Conservation (phyloP, 1,140 invertebrate genomes). For the Bombus breviceps region DNA sequence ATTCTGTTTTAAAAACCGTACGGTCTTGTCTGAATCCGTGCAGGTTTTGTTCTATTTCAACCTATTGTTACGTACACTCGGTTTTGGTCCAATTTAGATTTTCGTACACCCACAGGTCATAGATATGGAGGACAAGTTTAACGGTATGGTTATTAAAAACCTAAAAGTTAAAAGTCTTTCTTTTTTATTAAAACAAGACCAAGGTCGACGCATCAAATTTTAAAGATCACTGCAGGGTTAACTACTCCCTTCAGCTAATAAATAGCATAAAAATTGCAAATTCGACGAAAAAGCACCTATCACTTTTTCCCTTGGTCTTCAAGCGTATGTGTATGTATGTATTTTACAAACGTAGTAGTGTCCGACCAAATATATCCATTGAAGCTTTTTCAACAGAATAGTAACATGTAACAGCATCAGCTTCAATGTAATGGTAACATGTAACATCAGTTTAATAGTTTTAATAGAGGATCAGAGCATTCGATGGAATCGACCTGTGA, state of each 20-base stretch:
- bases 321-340: too few species aligned
- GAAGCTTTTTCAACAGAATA: background rate
- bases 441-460: background rate
- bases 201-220: background rate
- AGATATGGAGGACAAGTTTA: background rate
- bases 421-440: background rate
- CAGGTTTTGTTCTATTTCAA: background rate
- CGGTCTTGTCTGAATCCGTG: background rate
- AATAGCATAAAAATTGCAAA: background rate
- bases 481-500: background rate
- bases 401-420: too few species aligned
- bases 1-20: background rate
- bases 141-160: background rate
- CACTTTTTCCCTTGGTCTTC: background rate
- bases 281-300: background rate
- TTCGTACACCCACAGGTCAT: background rate
- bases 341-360: too few species aligned
- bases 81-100: background rate
- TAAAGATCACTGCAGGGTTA: background rate
- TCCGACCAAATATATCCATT: background rate
- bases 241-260: background rate
- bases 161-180: background rate
- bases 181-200: background rate
- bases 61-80: background rate
- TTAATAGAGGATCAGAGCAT: background rate